Conservation (phyloP, 2,113 vertebrate species). For the Rissa tridactyla region DNA sequence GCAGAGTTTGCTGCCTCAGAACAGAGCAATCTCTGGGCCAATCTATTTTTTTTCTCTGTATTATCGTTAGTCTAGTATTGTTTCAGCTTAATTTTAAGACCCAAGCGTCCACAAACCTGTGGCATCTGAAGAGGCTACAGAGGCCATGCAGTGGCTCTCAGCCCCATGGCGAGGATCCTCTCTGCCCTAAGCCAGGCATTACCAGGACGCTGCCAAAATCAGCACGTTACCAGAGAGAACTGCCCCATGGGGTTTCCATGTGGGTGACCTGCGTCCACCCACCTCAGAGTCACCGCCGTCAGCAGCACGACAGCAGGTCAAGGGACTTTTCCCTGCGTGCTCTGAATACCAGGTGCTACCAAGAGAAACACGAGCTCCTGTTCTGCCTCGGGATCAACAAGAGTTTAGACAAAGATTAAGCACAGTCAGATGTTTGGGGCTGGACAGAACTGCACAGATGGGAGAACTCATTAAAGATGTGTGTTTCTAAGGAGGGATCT, state of each 20-base stretch:
- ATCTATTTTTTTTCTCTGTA: background rate
- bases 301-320: background rate
- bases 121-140: background rate
- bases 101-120: background rate
- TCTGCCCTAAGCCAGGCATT: background rate
- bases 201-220: background rate
- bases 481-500: background rate
- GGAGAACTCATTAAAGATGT: background rate
- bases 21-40: background rate
- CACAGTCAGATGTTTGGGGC: background rate
- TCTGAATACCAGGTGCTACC: background rate
- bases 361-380: background rate
- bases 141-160: background rate
- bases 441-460: background rate
- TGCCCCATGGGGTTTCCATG: background rate
- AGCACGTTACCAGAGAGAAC: background rate
- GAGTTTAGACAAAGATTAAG: background rate
- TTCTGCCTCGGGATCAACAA: background rate
- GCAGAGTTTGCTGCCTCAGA: background rate
- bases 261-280: background rate
- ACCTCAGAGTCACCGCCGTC: background rate
- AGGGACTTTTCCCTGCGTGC: background rate
- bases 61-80: background rate
- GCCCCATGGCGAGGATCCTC: rapidly evolving
- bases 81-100: background rate